Evolutionary conservation across 2,113 vertebrate genomes (phyloP).

Genomic region (Heterochromis multidens): DNA sequence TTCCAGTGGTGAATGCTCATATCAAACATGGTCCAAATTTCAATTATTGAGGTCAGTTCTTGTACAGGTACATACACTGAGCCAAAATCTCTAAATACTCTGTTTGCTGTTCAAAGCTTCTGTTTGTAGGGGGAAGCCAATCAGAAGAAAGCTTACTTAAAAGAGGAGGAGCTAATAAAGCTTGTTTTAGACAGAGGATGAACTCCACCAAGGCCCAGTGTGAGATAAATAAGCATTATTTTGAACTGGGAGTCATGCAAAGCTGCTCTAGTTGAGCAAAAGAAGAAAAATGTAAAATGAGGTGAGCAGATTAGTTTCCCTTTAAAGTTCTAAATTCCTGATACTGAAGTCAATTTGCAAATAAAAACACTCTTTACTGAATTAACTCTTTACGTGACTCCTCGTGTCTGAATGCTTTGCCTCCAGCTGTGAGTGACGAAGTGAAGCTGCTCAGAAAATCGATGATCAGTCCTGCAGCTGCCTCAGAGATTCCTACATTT

Average conservation of each 20-base stretch:
- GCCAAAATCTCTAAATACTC: neutral
- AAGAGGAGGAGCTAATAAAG: neutral
- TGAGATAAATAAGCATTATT: neutral
- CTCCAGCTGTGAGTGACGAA: neutral
- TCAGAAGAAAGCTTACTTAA: neutral
- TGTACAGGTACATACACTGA: too few species aligned
- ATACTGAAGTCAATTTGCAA: neutral
- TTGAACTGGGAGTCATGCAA: too few species aligned
- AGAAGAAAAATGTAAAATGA: too few species aligned
- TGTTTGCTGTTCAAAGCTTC: neutral
- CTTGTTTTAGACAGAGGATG: too few species aligned
- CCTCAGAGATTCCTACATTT: neutral
- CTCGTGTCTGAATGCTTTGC: neutral
- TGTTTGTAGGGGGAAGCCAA: neutral
- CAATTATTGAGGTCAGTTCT: accelerated
- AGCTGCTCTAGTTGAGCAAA: too few species aligned
- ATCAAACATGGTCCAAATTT: neutral
- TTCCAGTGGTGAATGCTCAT: neutral
- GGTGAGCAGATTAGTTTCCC: too few species aligned
- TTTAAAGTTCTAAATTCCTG: too few species aligned
- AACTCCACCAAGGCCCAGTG: neutral
- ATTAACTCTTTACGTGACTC: neutral
- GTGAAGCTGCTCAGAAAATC: neutral
- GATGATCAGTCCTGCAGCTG: neutral
- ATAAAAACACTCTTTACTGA: neutral